phyloP scores from a whole-genome alignment of 1,140 invertebrate genomes.

The Capitella teleta region DNA sequence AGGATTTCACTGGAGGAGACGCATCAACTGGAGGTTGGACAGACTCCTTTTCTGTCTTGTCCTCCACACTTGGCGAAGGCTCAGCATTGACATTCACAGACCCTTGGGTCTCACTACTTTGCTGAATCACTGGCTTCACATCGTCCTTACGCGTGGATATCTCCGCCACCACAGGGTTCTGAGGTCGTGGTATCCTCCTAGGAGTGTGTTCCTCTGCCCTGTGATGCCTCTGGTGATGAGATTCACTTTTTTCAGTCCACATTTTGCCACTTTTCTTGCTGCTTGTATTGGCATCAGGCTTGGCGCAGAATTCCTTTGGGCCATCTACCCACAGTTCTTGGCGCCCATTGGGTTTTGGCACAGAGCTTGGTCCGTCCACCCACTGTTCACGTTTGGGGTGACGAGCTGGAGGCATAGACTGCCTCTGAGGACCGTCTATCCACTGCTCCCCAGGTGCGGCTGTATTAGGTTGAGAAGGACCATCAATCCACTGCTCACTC shows the following conservation, averaged over 20 bases:
- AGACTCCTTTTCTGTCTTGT: too few relatives aligned
- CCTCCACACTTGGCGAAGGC: too few relatives aligned
- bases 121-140: too few relatives aligned
- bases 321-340: conserved; percentile 38
- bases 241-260: neutral
- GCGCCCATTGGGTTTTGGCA: neutral
- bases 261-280: neutral
- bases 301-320: conserved; percentile 25
- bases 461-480: conserved; percentile 28
- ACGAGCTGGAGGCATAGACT: neutral
- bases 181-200: conserved; percentile 15
- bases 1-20: conserved; percentile 21
- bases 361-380: conserved; percentile 11
- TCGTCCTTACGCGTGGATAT: too few relatives aligned
- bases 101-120: too few relatives aligned
- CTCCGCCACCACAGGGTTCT: neutral
- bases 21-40: too few relatives aligned
- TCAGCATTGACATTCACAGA: too few relatives aligned
- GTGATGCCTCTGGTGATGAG: neutral
- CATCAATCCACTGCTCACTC: conserved; percentile 88
- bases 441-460: neutral
- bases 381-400: conserved; percentile 8
- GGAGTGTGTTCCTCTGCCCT: neutral
- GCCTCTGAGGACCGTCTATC: conserved; percentile 1
- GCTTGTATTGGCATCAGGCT: neutral